Evolutionary conservation across 2,888 invertebrate genomes (phyloP), one percentile per base, ranked within the genome.

Genomic region (Noctua janthina): DNA sequence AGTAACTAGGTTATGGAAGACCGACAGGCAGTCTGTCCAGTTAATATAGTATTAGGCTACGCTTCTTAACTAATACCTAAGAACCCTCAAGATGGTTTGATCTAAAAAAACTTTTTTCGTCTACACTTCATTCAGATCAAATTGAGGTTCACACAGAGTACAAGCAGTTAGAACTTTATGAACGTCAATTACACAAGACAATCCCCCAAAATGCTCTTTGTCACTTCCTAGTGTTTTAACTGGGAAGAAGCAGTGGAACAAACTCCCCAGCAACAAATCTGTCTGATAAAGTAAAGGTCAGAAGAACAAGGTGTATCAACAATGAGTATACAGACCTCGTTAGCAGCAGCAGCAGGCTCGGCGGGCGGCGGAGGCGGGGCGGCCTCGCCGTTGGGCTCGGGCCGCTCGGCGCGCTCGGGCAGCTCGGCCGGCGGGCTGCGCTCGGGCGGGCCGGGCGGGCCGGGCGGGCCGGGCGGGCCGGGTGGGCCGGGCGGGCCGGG

Each of bases 401-500:
- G 20, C 17, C 43, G 46, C 15, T 68, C 74, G n/a, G 68, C 3
- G 13, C 91, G 81, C 23, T 94, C 91, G 77, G 95, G 8, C 29
- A 4, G 8, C 7, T 5, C 39, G 43, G 15, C 15, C 54, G 29
- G 78, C 62, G 98, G 98, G 23, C 1, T 39, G 43, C 10, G 8
- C 7, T 1, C 39, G 2, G 51, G 15, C 8, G 46, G 29, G 78
- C 43, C 62, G 98, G 98, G 17, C 1, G 35, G 59, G 91, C 83
- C 20, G 0, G 29, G 43, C 10, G 54, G n/a, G 2, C 1, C 23
- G 0, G 17, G 54, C n/a, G 11, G 15, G 2, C 2, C 39, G 2
- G 51, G 13, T 7, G 62, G 29, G 78, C 43, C 62, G 98, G 98
- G 23, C 1, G 35, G 59, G 4, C 5, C 17, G 69, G 73, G 93